phyloP scores from a whole-genome alignment of 2,113 vertebrate genomes.

The Fulmarus glacialis region DNA sequence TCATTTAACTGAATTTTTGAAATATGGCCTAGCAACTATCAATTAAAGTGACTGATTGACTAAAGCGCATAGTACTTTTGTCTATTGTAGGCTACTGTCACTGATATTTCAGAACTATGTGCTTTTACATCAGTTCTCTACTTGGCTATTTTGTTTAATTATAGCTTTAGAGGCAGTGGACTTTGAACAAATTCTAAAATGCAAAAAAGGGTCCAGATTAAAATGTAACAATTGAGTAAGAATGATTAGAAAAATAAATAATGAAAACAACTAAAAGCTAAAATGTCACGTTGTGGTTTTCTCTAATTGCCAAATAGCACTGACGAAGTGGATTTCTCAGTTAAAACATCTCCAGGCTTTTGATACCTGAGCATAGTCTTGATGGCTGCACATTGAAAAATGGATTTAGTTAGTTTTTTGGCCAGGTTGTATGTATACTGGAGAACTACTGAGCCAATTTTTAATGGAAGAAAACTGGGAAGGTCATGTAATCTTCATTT shows the following conservation, averaged over 20 bases:
- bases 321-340: neutral
- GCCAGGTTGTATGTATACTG: neutral
- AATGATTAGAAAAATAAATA: neutral
- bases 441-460: neutral
- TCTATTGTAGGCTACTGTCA: neutral
- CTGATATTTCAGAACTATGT: neutral
- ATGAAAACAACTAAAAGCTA: neutral
- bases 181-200: neutral
- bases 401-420: neutral
- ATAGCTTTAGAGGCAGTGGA: neutral
- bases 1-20: constrained; percentile 41
- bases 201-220: neutral
- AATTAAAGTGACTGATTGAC: neutral
- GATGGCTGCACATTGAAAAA: neutral
- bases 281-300: neutral
- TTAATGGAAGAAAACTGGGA: neutral
- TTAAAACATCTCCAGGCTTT: neutral
- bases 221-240: neutral
- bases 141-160: neutral
- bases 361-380: neutral
- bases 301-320: neutral
- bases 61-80: neutral
- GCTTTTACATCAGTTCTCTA: neutral
- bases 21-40: neutral
- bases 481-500: neutral